Percentiles rank a stretch among this genome's conserved stretches.
Evolutionary conservation across 64 coral and sea anemone species (phyloP).

Genomic region (Platygyra sinensis): DNA sequence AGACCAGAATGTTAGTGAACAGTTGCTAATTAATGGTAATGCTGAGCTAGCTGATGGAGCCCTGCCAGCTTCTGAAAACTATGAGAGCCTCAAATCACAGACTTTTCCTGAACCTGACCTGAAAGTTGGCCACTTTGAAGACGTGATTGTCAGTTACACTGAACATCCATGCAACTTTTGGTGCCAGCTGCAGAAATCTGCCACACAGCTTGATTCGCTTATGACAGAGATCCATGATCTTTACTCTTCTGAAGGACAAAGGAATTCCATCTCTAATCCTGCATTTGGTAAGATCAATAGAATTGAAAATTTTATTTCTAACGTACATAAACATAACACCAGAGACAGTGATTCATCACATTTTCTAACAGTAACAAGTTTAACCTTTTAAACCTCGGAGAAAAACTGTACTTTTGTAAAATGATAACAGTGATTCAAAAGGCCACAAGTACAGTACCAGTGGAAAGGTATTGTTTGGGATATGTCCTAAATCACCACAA

Average conservation of each 20-base stretch:
- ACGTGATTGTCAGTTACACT: slow-evolving; percentile 69
- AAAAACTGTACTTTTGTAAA: too few species aligned
- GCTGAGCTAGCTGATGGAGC: slow-evolving; percentile 77
- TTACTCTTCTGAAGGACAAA: slow-evolving; percentile 50
- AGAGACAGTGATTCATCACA: too few species aligned
- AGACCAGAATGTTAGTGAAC: slow-evolving; percentile 67
- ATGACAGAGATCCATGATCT: slow-evolving; percentile 71
- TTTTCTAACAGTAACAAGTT: too few species aligned
- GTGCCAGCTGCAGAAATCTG: slow-evolving; percentile 68
- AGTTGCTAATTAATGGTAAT: slow-evolving; percentile 53
- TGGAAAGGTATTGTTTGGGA: too few species aligned
- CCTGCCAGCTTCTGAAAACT: slow-evolving; percentile 57
- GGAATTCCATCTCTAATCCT: slow-evolving; percentile 43
- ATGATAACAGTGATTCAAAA: too few species aligned
- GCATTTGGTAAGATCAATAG: slow-evolving; percentile 63
- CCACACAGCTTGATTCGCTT: slow-evolving; percentile 62
- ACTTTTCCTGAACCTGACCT: slow-evolving; percentile 44
- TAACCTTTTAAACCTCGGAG: too few species aligned
- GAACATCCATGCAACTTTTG: slow-evolving; percentile 73
- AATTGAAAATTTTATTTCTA: not conserved
- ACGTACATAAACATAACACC: too few species aligned
- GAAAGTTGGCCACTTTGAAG: slow-evolving; percentile 63
- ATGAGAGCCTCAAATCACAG: slow-evolving; percentile 54
- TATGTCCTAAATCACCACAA: too few species aligned
- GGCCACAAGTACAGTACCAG: too few species aligned